Conservation (phyloP, 2,113 vertebrate species). For the Amblyornis subalaris region DNA sequence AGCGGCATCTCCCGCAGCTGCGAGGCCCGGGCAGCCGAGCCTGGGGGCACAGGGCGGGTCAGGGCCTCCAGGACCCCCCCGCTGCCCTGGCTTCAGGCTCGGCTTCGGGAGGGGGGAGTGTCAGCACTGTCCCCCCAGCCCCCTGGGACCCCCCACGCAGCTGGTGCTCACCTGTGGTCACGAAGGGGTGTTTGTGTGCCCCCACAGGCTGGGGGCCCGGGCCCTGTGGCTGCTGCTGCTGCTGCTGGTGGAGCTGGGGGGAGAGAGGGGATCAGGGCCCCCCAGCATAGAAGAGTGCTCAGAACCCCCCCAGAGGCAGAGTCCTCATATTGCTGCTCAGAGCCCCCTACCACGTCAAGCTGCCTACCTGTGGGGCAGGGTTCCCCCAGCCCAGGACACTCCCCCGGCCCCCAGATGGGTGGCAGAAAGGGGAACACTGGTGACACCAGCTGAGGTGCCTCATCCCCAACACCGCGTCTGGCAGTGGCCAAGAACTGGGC, state of each 20-base stretch:
- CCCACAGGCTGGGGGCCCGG: neutral
- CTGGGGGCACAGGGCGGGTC: neutral
- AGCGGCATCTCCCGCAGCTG: slow-evolving; percentile 71
- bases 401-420: too few relatives aligned
- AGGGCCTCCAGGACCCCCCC: neutral
- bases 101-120: slow-evolving; percentile 70
- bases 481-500: neutral
- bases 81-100: slow-evolving; percentile 69
- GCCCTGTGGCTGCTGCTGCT: slow-evolving; percentile 23
- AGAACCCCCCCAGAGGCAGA: neutral
- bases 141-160: rapidly evolving
- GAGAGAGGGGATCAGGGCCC: neutral
- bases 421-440: neutral
- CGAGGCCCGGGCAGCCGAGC: slow-evolving; percentile 44
- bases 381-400: neutral
- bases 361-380: neutral
- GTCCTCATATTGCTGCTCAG: rapidly evolving
- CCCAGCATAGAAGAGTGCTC: neutral
- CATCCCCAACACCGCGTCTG: rapidly evolving
- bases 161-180: neutral
- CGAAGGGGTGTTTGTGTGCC: neutral
- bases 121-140: slow-evolving; percentile 68
- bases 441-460: rapidly evolving
- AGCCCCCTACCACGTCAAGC: neutral
- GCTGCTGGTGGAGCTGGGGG: slow-evolving; percentile 41